Evolutionary conservation across 2,113 vertebrate genomes (phyloP).

Genomic region (Aphelocoma coerulescens): DNA sequence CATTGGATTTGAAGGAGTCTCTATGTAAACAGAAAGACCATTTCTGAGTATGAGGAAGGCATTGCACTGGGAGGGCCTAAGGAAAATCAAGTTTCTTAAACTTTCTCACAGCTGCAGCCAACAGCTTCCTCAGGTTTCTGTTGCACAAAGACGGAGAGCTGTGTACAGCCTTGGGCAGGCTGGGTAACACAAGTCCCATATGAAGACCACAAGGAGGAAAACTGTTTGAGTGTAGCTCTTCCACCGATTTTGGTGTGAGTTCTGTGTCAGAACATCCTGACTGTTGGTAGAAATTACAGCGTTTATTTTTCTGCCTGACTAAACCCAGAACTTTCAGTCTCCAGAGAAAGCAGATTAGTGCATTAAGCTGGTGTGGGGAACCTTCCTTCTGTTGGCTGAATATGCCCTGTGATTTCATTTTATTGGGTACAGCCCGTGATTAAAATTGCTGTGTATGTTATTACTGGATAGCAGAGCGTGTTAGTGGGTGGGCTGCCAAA

Average conservation of each 20-base stretch:
- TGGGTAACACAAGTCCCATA: not conserved
- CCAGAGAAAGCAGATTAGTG: not conserved
- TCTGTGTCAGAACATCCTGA: constrained; percentile 28
- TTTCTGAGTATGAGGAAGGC: not conserved
- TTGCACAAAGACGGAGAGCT: not conserved
- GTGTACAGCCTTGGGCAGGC: not conserved
- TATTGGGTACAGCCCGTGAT: not conserved
- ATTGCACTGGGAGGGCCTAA: not conserved
- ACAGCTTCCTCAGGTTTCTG: not conserved
- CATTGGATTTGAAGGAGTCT: not conserved
- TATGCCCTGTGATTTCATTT: constrained; percentile 5
- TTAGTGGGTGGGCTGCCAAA: not conserved
- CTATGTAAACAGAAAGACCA: not conserved
- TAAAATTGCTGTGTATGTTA: not conserved
- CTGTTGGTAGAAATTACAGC: constrained; percentile 28
- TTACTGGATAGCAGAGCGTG: not conserved
- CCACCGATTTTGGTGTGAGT: not conserved
- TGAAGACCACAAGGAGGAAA: not conserved
- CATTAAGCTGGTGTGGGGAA: not conserved
- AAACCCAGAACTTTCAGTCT: constrained; percentile 22
- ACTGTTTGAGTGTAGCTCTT: not conserved
- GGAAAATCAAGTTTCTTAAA: not conserved
- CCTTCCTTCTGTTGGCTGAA: not conserved
- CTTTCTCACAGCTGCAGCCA: not conserved
- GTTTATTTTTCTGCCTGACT: constrained; percentile 33